Evolutionary conservation across 2,113 vertebrate species (phyloP), one percentile per base, ranked within the genome.

Genomic region (Apeltes quadracus): DNA sequence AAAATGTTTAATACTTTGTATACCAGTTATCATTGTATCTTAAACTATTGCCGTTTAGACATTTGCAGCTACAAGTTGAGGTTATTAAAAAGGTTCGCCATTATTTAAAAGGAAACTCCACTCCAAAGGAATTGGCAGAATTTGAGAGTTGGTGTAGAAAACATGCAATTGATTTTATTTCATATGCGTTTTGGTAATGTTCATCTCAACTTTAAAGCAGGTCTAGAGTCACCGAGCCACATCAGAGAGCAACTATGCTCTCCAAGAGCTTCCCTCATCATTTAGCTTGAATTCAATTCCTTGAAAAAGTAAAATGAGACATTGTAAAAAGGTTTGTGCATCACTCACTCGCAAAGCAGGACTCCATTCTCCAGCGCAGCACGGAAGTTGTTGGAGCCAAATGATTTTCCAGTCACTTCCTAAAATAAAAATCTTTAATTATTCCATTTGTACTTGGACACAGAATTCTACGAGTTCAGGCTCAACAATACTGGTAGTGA

Each of bases 281-380:
- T 68, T 46, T 11, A 25, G 10, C 46, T 39, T 34, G 3, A 54
- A 73, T 58, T 29, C 12, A 68, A 27, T 61, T 43, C 4, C 48
- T 36, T 27, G 3, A 34, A 58, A 34, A 58, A 76, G 36, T 7
- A 44, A 56, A 39, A 32, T 14, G 11, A 13, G n/a, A 65, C 38
- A 29, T 32, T 2, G 1, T 44, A 44, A 13, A 51, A 81, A 61
- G 36, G 6, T 58, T 12, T 12, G 16, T 72, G 53, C 22, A 38
- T 43, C 88, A 98, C 96, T 98, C 88, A 99, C 97, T 99, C 95
- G 89, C 96, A 97, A 66, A 99, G 90, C 76, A 98, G 90, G 61
- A 98, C 91, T 78, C 97, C 97, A 63, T 97, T 96, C 90, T 98
- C 96, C 34, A 99, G 90, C 61, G 96, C 96, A 23, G 95, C 94